Conservation (phyloP, 2,113 vertebrate species). For the Crotalus viridis region DNA sequence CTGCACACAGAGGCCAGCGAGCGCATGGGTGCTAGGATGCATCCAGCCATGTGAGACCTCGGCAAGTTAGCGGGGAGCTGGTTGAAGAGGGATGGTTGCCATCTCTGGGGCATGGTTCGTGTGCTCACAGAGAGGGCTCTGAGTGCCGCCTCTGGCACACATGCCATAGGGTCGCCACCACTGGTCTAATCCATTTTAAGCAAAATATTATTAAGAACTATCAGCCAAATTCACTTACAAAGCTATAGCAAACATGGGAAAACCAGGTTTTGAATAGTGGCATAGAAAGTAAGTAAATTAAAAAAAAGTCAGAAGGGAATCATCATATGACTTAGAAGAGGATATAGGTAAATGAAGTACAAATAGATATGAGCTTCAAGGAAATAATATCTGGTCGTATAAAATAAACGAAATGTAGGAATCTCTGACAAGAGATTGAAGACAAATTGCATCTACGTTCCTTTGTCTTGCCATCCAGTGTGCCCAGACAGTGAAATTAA, state of each 20-base stretch:
- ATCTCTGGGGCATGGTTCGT: no score
- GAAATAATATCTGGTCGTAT: background rate
- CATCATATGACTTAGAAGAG: background rate
- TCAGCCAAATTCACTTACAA: background rate
- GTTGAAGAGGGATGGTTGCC: no score
- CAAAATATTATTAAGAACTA: background rate
- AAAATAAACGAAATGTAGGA: background rate
- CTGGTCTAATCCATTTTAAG: background rate
- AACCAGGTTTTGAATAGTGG: background rate
- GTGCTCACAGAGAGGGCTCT: no score
- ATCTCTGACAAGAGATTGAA: background rate
- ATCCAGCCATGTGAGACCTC: no score
- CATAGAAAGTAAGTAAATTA: background rate
- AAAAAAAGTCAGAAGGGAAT: background rate
- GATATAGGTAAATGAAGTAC: background rate
- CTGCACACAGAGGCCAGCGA: no score
- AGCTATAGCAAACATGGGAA: background rate
- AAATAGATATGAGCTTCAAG: background rate
- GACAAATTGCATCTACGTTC: background rate
- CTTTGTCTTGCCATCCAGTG: background rate
- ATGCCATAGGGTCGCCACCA: no score
- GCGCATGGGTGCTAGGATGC: no score
- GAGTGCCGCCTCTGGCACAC: no score
- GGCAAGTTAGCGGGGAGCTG: no score
- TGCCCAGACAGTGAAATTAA: background rate